phyloP scores from a whole-genome alignment of 1,140 invertebrate genomes.

The Gonioctena quinquepunctata region DNA sequence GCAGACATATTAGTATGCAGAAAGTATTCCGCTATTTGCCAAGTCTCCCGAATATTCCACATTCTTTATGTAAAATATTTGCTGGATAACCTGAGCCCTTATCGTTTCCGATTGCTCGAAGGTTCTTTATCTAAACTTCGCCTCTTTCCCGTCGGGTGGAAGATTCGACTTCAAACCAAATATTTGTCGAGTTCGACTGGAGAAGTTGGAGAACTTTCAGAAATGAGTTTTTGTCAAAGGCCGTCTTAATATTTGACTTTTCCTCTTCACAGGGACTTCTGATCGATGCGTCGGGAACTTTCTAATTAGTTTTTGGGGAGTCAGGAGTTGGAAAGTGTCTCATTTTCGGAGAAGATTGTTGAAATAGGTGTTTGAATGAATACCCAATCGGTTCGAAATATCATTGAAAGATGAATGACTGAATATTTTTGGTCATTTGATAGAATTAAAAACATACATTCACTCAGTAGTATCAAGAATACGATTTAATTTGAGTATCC shows the following conservation, averaged over 20 bases:
- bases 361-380: background rate
- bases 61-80: constrained; percentile 23
- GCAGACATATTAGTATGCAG: background rate
- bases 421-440: no score
- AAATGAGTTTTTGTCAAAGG: constrained; percentile 33
- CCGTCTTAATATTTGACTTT: constrained; percentile 23
- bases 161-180: constrained; percentile 23
- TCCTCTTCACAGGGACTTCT: constrained; percentile 22
- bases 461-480: no score
- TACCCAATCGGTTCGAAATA: background rate
- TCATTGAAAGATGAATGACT: no score
- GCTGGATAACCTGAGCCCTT: constrained; percentile 16
- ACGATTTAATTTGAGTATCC: no score
- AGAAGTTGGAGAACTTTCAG: constrained; percentile 25
- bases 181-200: constrained; percentile 30
- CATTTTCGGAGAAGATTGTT: background rate
- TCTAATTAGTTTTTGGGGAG: constrained; percentile 27
- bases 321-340: background rate
- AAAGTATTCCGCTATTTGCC: constrained; percentile 8
- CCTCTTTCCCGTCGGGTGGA: background rate
- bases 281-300: constrained; percentile 25
- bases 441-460: no score
- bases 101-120: constrained; percentile 25
- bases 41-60: background rate
- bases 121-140: constrained; percentile 24